phyloP scores from a whole-genome alignment of 2,888 invertebrate genomes.

The Epicampocera succincta region DNA sequence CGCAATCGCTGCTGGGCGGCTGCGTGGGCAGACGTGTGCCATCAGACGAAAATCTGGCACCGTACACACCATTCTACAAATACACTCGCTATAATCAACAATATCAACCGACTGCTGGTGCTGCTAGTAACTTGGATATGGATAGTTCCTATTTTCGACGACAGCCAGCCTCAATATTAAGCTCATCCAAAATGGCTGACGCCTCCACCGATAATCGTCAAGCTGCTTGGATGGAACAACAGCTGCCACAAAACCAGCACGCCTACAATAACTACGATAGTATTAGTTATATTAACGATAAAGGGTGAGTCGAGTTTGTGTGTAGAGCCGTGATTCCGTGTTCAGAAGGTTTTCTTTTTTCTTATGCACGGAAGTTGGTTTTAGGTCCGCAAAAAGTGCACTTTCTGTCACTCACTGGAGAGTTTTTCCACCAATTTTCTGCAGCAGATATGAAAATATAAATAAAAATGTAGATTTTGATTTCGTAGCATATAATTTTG shows the following conservation, averaged over 20 bases:
- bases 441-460: no score
- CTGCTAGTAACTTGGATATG: constrained; percentile 82
- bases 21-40: constrained; percentile 93
- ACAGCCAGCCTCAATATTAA: constrained; percentile 88
- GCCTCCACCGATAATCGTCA: constrained; percentile 68
- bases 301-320: constrained; percentile 77
- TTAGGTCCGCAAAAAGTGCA: no score
- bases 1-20: constrained; percentile 89
- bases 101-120: constrained; percentile 32
- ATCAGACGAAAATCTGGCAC: constrained; percentile 93
- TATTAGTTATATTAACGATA: constrained; percentile 72
- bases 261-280: constrained; percentile 74
- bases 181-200: constrained; percentile 81
- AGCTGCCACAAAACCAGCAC: constrained; percentile 69
- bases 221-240: constrained; percentile 88
- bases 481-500: no score
- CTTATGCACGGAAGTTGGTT: no score
- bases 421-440: no score
- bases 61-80: constrained; percentile 91
- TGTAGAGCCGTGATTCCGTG: not conserved
- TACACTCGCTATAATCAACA: constrained; percentile 84
- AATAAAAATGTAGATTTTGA: no score
- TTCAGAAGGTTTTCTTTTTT: no score
- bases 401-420: no score
- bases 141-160: constrained; percentile 91